A percentile compares a stretch with the other conserved stretches of the same genome.
Conservation (phyloP, 1,140 invertebrate genomes). For the Zaprionus kolodkinae region DNA sequence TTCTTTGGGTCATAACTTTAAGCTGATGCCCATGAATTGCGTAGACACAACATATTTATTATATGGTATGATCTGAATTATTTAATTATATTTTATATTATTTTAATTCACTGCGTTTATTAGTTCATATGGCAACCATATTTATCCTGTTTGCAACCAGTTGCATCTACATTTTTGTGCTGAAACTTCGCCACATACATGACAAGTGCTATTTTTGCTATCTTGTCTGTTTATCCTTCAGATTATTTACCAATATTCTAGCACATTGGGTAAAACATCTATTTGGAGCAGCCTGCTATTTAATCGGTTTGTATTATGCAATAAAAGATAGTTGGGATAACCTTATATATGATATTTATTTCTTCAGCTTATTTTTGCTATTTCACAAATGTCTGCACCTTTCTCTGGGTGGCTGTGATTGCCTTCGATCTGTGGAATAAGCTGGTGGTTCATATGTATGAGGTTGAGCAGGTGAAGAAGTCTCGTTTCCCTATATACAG, state of each 20-base stretch:
- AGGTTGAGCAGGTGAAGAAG: neutral
- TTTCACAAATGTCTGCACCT: neutral
- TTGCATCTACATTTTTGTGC: neutral
- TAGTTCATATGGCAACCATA: neutral
- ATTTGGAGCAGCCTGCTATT: neutral
- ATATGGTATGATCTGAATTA: neutral
- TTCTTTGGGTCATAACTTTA: neutral
- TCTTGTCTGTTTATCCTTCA: neutral
- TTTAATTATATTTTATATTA: neutral
- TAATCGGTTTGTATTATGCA: neutral
- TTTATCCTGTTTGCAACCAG: neutral
- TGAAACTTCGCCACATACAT: neutral
- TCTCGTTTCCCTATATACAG: neutral
- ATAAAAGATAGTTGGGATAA: too few relatives aligned
- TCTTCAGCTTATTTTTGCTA: neutral
- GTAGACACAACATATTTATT: neutral
- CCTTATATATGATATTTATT: too few relatives aligned
- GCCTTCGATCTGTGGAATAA: neutral
- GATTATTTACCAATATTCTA: neutral
- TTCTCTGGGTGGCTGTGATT: neutral
- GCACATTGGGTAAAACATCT: neutral
- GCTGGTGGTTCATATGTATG: neutral
- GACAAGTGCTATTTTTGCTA: neutral
- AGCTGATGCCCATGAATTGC: constrained; percentile 1
- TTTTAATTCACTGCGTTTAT: neutral